These are phyloP conservation scores for Morphnarchus princeps DNA, from an alignment of 2,113 vertebrate species.

Conservation along the genomic window DNA sequence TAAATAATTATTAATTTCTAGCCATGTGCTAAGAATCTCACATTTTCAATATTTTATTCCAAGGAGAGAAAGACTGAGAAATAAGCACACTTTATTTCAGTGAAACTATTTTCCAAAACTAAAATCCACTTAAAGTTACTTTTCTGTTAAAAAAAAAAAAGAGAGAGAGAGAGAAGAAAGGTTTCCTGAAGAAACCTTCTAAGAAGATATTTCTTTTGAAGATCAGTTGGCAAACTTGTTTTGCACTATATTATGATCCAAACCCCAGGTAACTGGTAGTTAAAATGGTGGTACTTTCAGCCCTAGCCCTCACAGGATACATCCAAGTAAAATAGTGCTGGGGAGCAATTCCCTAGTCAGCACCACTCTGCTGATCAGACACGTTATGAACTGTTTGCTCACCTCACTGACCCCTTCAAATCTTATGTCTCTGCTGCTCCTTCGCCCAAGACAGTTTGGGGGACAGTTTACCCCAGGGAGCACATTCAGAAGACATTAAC, in stretches of 20 bases:
- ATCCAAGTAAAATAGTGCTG: neutral
- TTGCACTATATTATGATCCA: neutral
- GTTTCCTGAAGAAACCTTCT: neutral
- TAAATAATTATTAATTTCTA: slow-evolving; percentile 22
- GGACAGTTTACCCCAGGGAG: neutral
- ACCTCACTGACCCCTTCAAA: neutral
- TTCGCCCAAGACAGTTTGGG: neutral
- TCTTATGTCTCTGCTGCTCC: neutral
- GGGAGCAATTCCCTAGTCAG: neutral
- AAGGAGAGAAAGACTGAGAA: neutral
- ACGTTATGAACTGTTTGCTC: neutral
- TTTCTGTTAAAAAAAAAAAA: neutral
- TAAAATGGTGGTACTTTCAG: neutral
- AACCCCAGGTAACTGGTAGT: neutral
- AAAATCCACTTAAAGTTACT: neutral
- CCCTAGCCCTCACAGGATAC: neutral
- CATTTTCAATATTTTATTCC: neutral
- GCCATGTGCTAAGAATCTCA: neutral
- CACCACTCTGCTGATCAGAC: neutral
- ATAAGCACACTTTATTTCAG: neutral
- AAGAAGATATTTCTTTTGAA: neutral
- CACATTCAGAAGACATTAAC: neutral
- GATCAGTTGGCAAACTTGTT: neutral
- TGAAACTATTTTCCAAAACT: neutral
- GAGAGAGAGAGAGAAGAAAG: neutral